Conservation (phyloP, 1,140 invertebrate genomes). For the Heterodera carotae region DNA sequence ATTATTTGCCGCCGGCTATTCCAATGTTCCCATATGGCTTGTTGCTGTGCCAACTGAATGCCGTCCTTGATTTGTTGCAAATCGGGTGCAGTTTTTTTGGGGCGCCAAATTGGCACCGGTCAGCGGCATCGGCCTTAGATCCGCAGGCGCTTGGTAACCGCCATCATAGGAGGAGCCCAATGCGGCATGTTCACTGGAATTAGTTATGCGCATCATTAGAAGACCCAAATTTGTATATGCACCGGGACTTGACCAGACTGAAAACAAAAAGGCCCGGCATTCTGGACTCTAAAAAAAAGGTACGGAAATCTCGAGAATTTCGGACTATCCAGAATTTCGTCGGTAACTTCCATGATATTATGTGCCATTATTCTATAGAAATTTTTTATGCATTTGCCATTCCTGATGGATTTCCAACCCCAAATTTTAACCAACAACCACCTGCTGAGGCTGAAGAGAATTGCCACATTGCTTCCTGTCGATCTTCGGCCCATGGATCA, state of each 20-base stretch:
- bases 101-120: background rate
- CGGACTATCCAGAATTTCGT: too few species aligned
- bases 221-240: too few species aligned
- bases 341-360: too few species aligned
- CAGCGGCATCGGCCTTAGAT: background rate
- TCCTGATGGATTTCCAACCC: too few species aligned
- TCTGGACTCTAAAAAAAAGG: too few species aligned
- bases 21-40: background rate
- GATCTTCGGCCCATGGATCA: constrained; percentile 60
- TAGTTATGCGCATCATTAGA: too few species aligned
- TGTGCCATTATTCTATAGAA: too few species aligned
- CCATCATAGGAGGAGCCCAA: background rate
- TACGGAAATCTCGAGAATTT: too few species aligned
- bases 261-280: too few species aligned
- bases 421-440: background rate
- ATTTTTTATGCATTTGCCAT: too few species aligned
- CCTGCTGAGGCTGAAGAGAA: constrained; percentile 36
- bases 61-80: background rate
- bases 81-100: background rate
- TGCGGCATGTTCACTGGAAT: background rate
- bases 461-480: constrained; percentile 54
- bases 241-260: too few species aligned
- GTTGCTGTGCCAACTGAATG: background rate
- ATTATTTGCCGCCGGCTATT: background rate
- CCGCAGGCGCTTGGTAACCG: background rate